Percentiles rank a stretch among this genome's conserved stretches.
These are phyloP conservation scores for Caenorhabditis virilis DNA, from an alignment of 2,888 invertebrate genomes.

Conservation along the genomic window DNA sequence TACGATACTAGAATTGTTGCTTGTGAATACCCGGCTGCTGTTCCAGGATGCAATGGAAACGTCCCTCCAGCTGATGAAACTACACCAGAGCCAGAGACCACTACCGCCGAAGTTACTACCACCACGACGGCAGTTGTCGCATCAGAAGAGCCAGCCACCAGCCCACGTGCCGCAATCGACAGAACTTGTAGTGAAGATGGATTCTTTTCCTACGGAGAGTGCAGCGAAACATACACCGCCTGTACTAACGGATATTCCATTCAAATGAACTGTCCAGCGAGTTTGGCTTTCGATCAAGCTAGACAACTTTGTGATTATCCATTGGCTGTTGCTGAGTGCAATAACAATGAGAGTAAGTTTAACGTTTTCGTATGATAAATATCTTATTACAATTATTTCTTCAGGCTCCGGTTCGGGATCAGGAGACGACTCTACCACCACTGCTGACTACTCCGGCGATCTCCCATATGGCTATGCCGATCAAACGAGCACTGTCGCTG, in stretches of 20 bases:
- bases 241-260: constrained; percentile 30
- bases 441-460: too few relatives aligned
- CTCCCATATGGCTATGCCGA: too few relatives aligned
- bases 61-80: constrained; percentile 1
- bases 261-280: constrained; percentile 35
- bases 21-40: constrained; percentile 22
- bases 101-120: background rate
- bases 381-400: too few relatives aligned
- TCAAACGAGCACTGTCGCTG: too few relatives aligned
- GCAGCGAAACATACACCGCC: constrained; percentile 34
- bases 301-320: constrained; percentile 34
- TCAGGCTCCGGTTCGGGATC: too few relatives aligned
- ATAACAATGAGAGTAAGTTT: too few relatives aligned
- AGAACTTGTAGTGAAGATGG: constrained; percentile 18
- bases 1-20: constrained; percentile 17
- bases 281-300: constrained; percentile 33
- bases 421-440: too few relatives aligned
- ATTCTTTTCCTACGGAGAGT: constrained; percentile 32
- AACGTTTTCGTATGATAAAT: too few relatives aligned
- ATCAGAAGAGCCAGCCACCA: constrained; percentile 2
- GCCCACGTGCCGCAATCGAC: constrained; percentile 1
- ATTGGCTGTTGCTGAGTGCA: constrained; percentile 33
- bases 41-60: constrained; percentile 14
- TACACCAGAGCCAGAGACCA: constrained; percentile 5
- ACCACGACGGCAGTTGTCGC: constrained; percentile 7